Evolutionary conservation across 2,888 invertebrate genomes (phyloP).

Genomic region (Schrankia costaestrigalis): DNA sequence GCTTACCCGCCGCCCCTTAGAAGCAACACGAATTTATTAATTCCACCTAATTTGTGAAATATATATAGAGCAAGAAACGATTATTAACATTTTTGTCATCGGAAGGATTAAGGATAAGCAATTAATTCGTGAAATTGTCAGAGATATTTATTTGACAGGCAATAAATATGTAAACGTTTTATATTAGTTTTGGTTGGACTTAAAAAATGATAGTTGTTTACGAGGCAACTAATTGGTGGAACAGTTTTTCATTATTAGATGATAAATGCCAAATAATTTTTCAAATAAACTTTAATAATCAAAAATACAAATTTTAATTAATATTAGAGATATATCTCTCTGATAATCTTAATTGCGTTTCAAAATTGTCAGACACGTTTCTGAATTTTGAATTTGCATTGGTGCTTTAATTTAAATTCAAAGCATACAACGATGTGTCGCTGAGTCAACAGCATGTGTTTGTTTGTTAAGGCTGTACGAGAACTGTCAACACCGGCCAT

Average conservation of each 20-base stretch:
- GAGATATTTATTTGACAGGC: conserved; percentile 31
- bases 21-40: conserved; percentile 65
- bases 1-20: conserved; percentile 46
- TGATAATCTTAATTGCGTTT: conserved; percentile 35
- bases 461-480: conserved; percentile 53
- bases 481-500: conserved; percentile 54
- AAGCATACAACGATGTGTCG: conserved; percentile 66
- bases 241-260: too few species aligned
- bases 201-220: conserved; percentile 20
- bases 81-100: conserved; percentile 72
- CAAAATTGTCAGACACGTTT: conserved; percentile 49
- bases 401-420: conserved; percentile 69
- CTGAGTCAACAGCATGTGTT: conserved; percentile 67
- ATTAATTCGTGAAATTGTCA: conserved; percentile 46
- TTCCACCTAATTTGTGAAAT: conserved; percentile 64
- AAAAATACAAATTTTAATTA: too few species aligned
- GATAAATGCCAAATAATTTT: too few species aligned
- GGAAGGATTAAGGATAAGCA: conserved; percentile 55
- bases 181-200: conserved; percentile 17
- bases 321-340: conserved; percentile 6
- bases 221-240: conserved; percentile 13
- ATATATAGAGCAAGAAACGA: conserved; percentile 50
- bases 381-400: conserved; percentile 57
- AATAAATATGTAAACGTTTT: conserved; percentile 30
- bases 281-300: too few species aligned